Base-by-base conservation (phyloP, 2,113 vertebrate genomes). In the Scatophagus argus region DNA sequence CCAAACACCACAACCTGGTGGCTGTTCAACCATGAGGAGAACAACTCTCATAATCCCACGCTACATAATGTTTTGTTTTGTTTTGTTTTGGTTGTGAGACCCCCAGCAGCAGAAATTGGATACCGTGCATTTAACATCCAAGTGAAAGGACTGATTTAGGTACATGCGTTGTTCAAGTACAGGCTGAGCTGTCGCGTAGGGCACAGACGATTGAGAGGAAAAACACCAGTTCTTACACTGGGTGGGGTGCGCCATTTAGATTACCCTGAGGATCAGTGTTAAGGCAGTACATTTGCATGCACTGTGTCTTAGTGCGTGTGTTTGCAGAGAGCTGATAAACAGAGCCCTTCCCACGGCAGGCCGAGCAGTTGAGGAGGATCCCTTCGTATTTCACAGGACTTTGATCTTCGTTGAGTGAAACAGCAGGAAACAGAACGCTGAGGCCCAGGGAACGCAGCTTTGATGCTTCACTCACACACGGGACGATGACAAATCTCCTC, bases 321-420 rank as follows among this genome's bases (percentile, higher is more conserved):
- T 87, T 86, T 88, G 88, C 70, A 85, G 73, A 79, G 83, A 68
- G 81, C 86, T 82, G 76, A 87, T 90, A 83, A 84, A 86, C 46
- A 74, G n/a, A 80, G 74, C 46, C 44, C 7, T 32, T 79, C 83
- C 82, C 81, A 31, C 52, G 32, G 59, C n/a, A 41, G 49, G 55
- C 60, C n/a, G 51, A 77, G 82, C 27, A 31, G 79, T 47, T 14
- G 76, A 76, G 77, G 76, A 80, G 70, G 76, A 87, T 90, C 85
- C 77, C 56, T 23, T 74, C 67, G 46, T 74, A 58, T 89, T 90
- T 81, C 67, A 60, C 43, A 41, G 43, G 32, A 77, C 92, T 94
- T 92, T 90, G 92, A 92, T 93, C 90, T 84, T 55, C 38, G 4
- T 66, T 79, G 83, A 91, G 86, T 44, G 62, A 77, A 85, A 83